Evolutionary conservation across 2,888 invertebrate genomes (phyloP).

Genomic region (Thereva unica): DNA sequence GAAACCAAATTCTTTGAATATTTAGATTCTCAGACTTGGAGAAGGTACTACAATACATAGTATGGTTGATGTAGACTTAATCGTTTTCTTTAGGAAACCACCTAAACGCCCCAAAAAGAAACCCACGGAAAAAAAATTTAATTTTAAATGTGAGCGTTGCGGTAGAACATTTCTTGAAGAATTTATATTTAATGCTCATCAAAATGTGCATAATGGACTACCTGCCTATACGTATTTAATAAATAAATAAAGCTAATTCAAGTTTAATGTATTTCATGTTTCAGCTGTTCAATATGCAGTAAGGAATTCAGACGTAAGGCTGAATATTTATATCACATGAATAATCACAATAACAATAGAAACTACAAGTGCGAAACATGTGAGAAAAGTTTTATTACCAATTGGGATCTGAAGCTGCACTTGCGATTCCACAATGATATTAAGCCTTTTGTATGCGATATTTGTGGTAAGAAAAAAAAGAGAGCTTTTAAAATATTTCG

Average conservation of each 20-base stretch:
- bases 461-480: conserved; percentile 32
- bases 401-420: conserved; percentile 38
- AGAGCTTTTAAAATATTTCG: not conserved
- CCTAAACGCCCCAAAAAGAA: conserved; percentile 1
- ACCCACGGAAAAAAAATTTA: not conserved
- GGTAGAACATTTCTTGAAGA: conserved; percentile 16
- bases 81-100: not conserved
- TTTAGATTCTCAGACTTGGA: too few relatives aligned
- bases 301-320: conserved; percentile 37
- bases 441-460: conserved; percentile 32
- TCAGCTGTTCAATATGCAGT: conserved; percentile 33
- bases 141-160: conserved; percentile 29
- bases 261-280: not conserved
- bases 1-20: too few relatives aligned
- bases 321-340: conserved; percentile 39
- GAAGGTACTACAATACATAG: too few relatives aligned
- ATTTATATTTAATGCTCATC: conserved; percentile 25
- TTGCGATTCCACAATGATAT: conserved; percentile 30
- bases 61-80: not conserved
- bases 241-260: not conserved
- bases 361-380: conserved; percentile 32
- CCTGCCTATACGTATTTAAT: conserved; percentile 35
- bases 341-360: conserved; percentile 37
- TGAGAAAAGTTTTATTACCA: conserved; percentile 27
- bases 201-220: conserved; percentile 39